A percentile compares a stretch with the other conserved stretches of the same genome.
Conservation (phyloP, 2,113 vertebrate species). For the Tragelaphus scriptus region DNA sequence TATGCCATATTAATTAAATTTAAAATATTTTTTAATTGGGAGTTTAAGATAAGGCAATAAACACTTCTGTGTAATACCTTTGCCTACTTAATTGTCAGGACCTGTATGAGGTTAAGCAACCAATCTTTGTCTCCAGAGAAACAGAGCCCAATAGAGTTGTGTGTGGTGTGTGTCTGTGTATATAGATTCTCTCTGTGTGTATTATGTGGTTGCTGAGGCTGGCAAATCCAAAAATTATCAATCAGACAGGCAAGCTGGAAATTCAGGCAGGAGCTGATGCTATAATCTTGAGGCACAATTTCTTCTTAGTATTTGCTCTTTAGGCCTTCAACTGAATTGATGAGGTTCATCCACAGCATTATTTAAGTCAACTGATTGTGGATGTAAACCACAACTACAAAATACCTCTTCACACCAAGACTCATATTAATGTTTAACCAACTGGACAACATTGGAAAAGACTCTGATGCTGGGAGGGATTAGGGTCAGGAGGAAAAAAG, state of each 20-base stretch:
- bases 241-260: neutral
- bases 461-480: too few species aligned
- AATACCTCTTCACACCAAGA: neutral
- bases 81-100: neutral
- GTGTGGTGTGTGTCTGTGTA: rapidly evolving
- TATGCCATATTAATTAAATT: neutral
- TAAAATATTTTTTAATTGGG: neutral
- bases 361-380: neutral
- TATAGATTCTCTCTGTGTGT: neutral
- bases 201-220: neutral
- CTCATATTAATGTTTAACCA: neutral
- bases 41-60: neutral
- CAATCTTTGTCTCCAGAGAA: neutral
- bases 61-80: neutral
- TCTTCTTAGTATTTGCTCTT: neutral
- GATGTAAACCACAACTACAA: neutral
- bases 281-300: neutral
- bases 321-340: neutral
- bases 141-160: neutral
- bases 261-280: neutral
- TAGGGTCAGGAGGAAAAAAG: too few species aligned
- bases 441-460: neutral
- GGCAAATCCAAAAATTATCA: neutral
- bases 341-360: neutral
- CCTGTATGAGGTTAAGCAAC: neutral